Percentiles rank a stretch among this genome's conserved stretches.
Conservation (phyloP, 2,113 vertebrate genomes). For the Labrus mixtus region DNA sequence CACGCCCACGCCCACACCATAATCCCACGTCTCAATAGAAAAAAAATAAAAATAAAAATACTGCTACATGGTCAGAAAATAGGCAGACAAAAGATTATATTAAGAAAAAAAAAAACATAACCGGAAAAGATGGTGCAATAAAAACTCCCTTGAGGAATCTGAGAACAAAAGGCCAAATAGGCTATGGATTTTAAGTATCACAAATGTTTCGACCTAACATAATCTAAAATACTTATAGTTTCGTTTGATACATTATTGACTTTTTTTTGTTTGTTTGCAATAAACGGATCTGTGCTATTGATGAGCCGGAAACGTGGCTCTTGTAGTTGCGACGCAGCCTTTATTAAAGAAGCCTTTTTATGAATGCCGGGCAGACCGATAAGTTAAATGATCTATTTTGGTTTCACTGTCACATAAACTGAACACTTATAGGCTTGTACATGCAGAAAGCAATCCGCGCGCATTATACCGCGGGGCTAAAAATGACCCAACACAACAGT, state of each 20-base stretch:
- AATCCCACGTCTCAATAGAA: conserved; percentile 82
- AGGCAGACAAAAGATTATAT: conserved; percentile 25
- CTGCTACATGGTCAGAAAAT: conserved; percentile 64
- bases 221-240: conserved; percentile 15
- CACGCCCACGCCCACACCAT: conserved; percentile 84
- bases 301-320: conserved; percentile 21
- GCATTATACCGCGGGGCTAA: conserved; percentile 19
- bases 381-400: conserved; percentile 66
- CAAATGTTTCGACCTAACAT: conserved; percentile 11
- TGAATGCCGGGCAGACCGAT: conserved; percentile 58
- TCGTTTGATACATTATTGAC: conserved; percentile 49
- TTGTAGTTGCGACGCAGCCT: conserved; percentile 34
- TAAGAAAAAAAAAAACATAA: conserved; percentile 18
- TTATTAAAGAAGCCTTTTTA: conserved; percentile 56
- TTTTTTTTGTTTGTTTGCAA: conserved; percentile 12
- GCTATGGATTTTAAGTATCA: conserved; percentile 10
- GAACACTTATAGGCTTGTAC: conserved; percentile 47
- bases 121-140: conserved; percentile 12
- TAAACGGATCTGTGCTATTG: conserved; percentile 12
- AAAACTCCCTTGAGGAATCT: not conserved
- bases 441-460: conserved; percentile 46
- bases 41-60: conserved; percentile 64
- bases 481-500: conserved; percentile 42
- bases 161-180: conserved; percentile 28
- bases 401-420: conserved; percentile 58